Evolutionary conservation across 2,888 invertebrate genomes (phyloP), one percentile per base, ranked within the genome.

Genomic region (Apodemia duryi): DNA sequence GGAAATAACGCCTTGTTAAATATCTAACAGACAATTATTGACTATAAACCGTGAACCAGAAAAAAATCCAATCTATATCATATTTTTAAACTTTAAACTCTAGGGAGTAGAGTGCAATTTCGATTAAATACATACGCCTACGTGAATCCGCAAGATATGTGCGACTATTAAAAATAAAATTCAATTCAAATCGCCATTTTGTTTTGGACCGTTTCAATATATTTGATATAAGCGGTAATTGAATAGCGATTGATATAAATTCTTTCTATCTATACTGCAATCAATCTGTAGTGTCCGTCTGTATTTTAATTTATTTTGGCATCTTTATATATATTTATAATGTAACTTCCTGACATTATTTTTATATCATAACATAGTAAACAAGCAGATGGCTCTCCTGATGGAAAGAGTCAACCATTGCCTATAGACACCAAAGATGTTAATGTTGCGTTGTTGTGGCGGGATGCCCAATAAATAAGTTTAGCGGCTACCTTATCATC

Each of bases 1-100:
- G 52, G 52, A 54, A 54, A 54, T 29, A 54, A 54, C 28, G 54
- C 54, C 54, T 54, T 32, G 54, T 32, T 54, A 54, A 54, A 54
- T 54, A 54, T 54, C 54, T 54, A 54, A 54, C 54, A 29, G 11
- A 54, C 54, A 32, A 54, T 54, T 54, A 54, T 54, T 54, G 29
- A 32, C 54, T 29, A 54, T 54, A 54, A 54, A 54, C 54, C 54
- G 54, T 54, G 54, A 54, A 54, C 54, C 11, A 28, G 0, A 54
- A 54, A 28, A 29, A 46, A 54, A 10, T 38, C 38, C 43, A 11
- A 43, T 11, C 11, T 3, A 5, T 11, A 9, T 7, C 29, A 3
- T 54, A 54, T 54, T 54, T 43, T 54, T 54, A 29, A 54, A 54
- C 54, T 54, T 54, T 54, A 54, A 32, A 10, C 1, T 29, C 4